These are phyloP conservation scores for Aegithalos caudatus DNA, from an alignment of 2,113 vertebrate species.

Conservation along the genomic window DNA sequence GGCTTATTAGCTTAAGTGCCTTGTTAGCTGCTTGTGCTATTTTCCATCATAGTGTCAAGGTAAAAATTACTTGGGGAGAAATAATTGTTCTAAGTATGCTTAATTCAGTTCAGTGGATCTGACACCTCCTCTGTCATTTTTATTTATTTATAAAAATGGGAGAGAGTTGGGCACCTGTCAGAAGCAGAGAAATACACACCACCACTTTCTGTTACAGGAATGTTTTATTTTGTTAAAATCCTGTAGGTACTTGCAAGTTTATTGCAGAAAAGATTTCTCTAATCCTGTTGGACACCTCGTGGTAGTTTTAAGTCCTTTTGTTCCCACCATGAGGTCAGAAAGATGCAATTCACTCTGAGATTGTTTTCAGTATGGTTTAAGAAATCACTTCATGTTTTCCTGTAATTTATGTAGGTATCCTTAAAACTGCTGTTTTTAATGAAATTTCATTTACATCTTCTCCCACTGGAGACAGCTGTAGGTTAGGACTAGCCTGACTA, in stretches of 20 bases:
- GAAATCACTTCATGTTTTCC: neutral
- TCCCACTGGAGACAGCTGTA: constrained; percentile 69
- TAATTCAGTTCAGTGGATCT: constrained; percentile 31
- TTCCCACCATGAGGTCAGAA: neutral
- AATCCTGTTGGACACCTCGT: neutral
- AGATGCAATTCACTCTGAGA: neutral
- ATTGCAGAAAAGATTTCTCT: neutral
- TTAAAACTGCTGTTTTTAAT: constrained; percentile 62
- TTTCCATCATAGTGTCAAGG: neutral
- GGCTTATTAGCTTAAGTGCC: constrained; percentile 12
- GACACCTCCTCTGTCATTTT: constrained; percentile 11
- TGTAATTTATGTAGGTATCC: constrained; percentile 51
- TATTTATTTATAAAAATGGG: constrained; percentile 37
- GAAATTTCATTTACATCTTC: constrained; percentile 69
- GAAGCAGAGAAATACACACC: neutral
- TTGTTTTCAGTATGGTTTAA: neutral
- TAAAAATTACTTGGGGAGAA: constrained; percentile 37
- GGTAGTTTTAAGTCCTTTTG: neutral
- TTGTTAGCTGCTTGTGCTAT: constrained; percentile 27
- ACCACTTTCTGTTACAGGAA: neutral
- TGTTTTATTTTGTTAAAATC: neutral
- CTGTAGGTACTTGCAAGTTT: neutral
- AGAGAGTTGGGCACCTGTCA: neutral
- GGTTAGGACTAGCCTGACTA: constrained; percentile 69
- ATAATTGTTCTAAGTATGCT: constrained; percentile 3